Conservation (phyloP, 2,888 invertebrate species). For the Cataglyphis altisquamis region DNA sequence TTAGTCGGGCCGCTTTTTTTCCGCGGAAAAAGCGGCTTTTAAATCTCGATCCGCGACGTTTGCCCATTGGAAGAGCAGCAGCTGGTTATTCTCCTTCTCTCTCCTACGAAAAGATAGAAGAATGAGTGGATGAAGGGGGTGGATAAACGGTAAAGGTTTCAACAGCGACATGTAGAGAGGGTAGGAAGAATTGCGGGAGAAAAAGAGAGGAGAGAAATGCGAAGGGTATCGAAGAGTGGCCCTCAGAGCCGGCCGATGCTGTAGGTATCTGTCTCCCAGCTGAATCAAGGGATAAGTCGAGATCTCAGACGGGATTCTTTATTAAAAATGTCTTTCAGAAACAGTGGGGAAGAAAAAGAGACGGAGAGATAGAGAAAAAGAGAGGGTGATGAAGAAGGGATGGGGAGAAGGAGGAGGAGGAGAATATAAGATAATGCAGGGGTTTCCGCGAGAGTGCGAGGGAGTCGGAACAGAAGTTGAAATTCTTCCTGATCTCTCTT, state of each 20-base stretch:
- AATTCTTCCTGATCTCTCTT: constrained; percentile 62
- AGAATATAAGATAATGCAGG: constrained; percentile 35
- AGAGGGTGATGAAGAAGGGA: neutral
- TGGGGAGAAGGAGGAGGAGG: neutral
- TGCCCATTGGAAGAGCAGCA: constrained; percentile 59
- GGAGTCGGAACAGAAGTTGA: constrained; percentile 49
- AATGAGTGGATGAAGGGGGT: constrained; percentile 1
- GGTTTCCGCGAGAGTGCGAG: constrained; percentile 37
- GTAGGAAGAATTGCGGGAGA: neutral
- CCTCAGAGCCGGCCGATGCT: constrained; percentile 23
- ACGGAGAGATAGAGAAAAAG: neutral
- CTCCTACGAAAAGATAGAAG: constrained; percentile 15
- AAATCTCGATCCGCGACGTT: constrained; percentile 71
- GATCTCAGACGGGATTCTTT: constrained; percentile 65
- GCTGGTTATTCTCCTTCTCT: constrained; percentile 46
- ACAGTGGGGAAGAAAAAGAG: constrained; percentile 20
- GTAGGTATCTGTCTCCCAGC: constrained; percentile 35
- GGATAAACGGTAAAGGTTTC: constrained; percentile 14
- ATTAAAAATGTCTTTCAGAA: constrained; percentile 72
- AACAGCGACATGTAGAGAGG: constrained; percentile 5
- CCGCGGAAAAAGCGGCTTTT: constrained; percentile 71
- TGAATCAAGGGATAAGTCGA: constrained; percentile 64
- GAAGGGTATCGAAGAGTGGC: constrained; percentile 30
- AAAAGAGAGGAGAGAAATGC: neutral
- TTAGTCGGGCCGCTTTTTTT: constrained; percentile 57